Percentiles rank a stretch among this genome's conserved stretches.
Evolutionary conservation across 2,113 vertebrate genomes (phyloP).

Genomic region (Phoenicopterus ruber): DNA sequence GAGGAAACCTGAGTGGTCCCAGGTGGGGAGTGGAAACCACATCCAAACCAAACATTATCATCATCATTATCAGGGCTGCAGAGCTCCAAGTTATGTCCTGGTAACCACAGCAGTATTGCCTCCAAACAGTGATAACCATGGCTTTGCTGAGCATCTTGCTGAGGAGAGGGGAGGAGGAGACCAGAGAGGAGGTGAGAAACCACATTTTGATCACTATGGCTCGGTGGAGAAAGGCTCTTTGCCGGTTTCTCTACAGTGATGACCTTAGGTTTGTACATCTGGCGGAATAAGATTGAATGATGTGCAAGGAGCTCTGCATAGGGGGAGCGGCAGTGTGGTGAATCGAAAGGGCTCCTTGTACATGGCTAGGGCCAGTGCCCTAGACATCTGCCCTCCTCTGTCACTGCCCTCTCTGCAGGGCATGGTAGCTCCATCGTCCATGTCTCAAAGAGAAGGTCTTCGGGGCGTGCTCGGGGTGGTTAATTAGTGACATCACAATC

Average conservation of each 20-base stretch:
- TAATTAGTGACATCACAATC: not conserved
- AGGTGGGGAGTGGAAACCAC: not conserved
- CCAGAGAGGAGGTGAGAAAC: not conserved
- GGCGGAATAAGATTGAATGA: not conserved
- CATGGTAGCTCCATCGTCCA: not conserved
- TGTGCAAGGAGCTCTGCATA: not conserved
- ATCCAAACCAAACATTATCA: not conserved
- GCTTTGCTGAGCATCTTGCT: not conserved
- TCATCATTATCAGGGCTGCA: not conserved
- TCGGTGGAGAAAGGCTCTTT: rapidly evolving
- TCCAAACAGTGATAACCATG: not conserved
- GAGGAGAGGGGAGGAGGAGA: not conserved
- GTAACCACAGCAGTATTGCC: not conserved
- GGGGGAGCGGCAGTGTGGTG: not conserved
- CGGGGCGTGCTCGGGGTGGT: rapidly evolving
- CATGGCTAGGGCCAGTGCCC: not conserved
- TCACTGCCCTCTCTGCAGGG: not conserved
- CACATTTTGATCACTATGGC: not conserved
- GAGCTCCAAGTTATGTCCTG: not conserved
- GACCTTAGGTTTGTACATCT: not conserved
- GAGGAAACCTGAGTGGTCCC: not conserved
- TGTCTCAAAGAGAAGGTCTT: not conserved
- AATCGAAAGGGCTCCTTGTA: not conserved
- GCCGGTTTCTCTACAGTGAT: not conserved
- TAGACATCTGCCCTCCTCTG: not conserved